A percentile compares a stretch with the other conserved stretches of the same genome.
phyloP scores from a whole-genome alignment of 2,888 invertebrate genomes.

The Leucophenga montana region DNA sequence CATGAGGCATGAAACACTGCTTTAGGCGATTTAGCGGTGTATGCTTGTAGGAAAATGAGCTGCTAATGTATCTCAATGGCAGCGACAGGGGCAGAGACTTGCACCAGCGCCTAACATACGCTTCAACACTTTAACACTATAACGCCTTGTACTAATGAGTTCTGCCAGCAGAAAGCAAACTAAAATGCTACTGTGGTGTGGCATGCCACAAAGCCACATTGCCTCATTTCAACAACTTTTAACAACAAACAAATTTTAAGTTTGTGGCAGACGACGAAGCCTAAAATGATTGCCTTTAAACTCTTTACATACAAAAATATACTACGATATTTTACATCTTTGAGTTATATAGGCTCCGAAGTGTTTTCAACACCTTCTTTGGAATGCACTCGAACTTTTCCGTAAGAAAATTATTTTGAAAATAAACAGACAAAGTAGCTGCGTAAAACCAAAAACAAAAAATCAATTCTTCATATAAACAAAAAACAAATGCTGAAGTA shows the following conservation, averaged over 20 bases:
- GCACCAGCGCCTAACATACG: not conserved
- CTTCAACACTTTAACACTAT: not conserved
- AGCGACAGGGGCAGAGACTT: not conserved
- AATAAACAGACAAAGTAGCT: conserved; percentile 46
- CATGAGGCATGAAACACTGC: too few relatives aligned
- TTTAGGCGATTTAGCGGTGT: conserved; percentile 42
- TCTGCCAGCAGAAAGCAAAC: not conserved
- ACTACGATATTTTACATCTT: too few relatives aligned
- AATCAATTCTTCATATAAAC: not conserved
- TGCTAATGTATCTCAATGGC: conserved; percentile 53
- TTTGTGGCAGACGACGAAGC: conserved; percentile 38
- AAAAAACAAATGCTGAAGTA: not conserved
- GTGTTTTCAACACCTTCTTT: conserved; percentile 10
- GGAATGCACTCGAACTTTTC: too few relatives aligned
- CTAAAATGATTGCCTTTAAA: too few relatives aligned
- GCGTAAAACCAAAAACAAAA: not conserved
- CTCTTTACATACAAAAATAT: too few relatives aligned
- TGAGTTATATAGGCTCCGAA: not conserved
- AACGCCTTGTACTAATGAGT: conserved; percentile 9
- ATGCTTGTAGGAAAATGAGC: conserved; percentile 53
- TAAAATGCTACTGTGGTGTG: not conserved
- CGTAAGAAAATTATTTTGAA: conserved; percentile 51
- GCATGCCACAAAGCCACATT: conserved; percentile 13
- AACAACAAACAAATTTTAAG: conserved; percentile 53
- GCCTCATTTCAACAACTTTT: conserved; percentile 4